These are phyloP conservation scores for Manacus vitellinus DNA, from an alignment of 2,113 vertebrate genomes.

Conservation along the genomic window DNA sequence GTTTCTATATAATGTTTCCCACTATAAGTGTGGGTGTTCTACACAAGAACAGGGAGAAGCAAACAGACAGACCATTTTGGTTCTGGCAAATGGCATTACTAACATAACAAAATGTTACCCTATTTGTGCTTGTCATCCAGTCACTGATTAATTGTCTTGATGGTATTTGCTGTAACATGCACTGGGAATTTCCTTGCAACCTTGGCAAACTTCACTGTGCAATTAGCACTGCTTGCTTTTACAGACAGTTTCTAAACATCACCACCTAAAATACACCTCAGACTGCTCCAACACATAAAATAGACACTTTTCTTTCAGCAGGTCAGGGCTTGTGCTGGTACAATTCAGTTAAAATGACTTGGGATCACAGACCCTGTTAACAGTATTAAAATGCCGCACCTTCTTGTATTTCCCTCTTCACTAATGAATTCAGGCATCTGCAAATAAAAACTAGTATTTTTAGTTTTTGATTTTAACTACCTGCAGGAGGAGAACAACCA, in stretches of 20 bases:
- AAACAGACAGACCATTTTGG: neutral
- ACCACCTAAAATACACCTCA: neutral
- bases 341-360: neutral
- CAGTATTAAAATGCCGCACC: neutral
- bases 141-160: neutral
- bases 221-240: conserved; percentile 31
- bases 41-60: neutral
- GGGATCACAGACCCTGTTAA: neutral
- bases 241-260: neutral
- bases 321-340: neutral
- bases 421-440: neutral
- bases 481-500: neutral
- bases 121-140: neutral
- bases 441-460: neutral
- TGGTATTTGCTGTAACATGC: neutral
- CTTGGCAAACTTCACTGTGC: neutral
- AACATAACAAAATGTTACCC: neutral
- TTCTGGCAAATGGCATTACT: neutral
- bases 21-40: neutral
- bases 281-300: neutral
- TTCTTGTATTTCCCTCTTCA: neutral
- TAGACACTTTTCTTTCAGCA: neutral
- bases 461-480: neutral
- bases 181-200: neutral
- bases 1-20: neutral